Evolutionary conservation across 2,888 invertebrate genomes (phyloP).

Genomic region (Eupithecia exiguata): DNA sequence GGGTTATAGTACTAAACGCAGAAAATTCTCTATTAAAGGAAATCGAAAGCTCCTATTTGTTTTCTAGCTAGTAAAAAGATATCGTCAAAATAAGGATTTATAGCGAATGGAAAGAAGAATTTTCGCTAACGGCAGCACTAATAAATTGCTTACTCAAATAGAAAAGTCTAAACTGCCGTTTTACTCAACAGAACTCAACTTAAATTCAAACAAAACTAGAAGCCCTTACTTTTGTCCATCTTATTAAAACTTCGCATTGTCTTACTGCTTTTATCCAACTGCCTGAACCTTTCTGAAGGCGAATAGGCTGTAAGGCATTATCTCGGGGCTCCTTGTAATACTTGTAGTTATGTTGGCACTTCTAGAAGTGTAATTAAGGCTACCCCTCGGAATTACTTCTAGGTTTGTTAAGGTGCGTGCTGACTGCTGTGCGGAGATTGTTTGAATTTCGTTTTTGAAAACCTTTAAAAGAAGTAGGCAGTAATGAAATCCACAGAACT

Average conservation of each 20-base stretch:
- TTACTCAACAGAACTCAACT: slow-evolving; percentile 1
- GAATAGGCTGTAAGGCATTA: slow-evolving; percentile 77
- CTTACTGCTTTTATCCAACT: slow-evolving; percentile 28
- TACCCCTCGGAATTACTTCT: slow-evolving; percentile 42
- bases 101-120: not conserved
- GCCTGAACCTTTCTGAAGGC: slow-evolving; percentile 55
- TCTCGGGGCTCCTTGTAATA: slow-evolving; percentile 60
- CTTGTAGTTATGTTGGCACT: slow-evolving; percentile 45
- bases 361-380: slow-evolving; percentile 76
- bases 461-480: no score
- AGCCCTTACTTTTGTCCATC: slow-evolving; percentile 11
- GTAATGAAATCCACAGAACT: no score
- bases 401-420: slow-evolving; percentile 41
- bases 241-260: slow-evolving; percentile 33
- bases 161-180: not conserved
- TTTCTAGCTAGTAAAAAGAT: not conserved
- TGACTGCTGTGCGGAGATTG: not conserved
- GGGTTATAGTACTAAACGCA: no score
- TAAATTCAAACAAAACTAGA: slow-evolving; percentile 10
- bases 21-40: not conserved
- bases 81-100: not conserved
- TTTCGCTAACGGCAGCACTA: not conserved
- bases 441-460: not conserved
- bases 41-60: not conserved
- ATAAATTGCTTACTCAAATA: not conserved